Evolutionary conservation across 92 coral and sea anemone species (phyloP), one percentile per base, ranked within the genome.

Genomic region (Phenganax subtilis): DNA sequence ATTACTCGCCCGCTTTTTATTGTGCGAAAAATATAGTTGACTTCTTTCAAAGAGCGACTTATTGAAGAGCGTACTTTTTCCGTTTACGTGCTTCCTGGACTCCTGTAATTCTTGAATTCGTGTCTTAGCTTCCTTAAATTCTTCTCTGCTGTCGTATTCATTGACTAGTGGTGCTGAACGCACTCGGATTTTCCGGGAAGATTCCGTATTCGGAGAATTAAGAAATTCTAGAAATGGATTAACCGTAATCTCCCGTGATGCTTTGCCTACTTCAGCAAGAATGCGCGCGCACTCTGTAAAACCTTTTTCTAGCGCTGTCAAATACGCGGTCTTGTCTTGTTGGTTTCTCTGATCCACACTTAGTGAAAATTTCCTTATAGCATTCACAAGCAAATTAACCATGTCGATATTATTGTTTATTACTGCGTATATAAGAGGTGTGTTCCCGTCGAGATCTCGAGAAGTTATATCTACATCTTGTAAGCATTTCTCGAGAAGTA

Each of bases 281-380:
- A 96, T 71, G 44, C 77, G 16, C 20, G 96, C 96, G 60, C 99
- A 96, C 56, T 90, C 93, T 55, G 77, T 84, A 53, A 54, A 75
- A 29, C 99, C 97, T 44, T 85, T 55, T 25, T 79, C 87, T 63
- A 88, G 84, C 17, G 99, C 99, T 87, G 92, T 92, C n/a, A 89
- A 87, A 70, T 92, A 96, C 65, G 99, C 93, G n/a, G 98, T 94
- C 65, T 89, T 88, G 82, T 94, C 98, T 12, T 86, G 96, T 65
- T 76, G 56, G 72, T 94, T 94, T 51, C 98, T 72, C 17, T 87
- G 87, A 76, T 94, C 97, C 72, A 94, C 89, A 79, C 88, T 86
- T 17, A 94, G 87, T 58, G 91, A 84, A 77, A 90, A 94, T 64
- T 87, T 92, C 16, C 87, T 89, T 87, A 94, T 82, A 14, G 84